Evolutionary conservation across 2,113 vertebrate genomes (phyloP), one percentile per base, ranked within the genome.

Genomic region (Pleuronectes platessa): DNA sequence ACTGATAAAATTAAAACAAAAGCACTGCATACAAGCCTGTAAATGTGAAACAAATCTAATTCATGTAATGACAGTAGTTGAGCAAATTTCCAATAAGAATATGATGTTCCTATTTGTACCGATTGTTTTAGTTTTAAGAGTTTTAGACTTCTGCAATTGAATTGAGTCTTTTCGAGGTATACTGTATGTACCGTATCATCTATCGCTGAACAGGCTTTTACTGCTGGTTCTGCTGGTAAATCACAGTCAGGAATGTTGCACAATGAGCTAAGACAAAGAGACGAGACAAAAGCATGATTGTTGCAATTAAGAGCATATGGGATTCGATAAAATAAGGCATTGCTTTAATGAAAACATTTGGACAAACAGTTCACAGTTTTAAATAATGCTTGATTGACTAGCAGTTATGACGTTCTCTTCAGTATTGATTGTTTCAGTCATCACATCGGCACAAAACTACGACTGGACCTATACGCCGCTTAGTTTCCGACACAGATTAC

Each of bases 301-400:
- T 78, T 79, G 49, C 72, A 83, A 37, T 81, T 85, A 85, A 78
- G 79, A 81, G 87, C 78, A 74, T 62, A 73, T 78, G 79, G 81
- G 81, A 75, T 69, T 85, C 79, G 51, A 75, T 74, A 86, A 83
- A 63, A 81, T 94, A 92, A 94, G 92, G 92, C 92, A 92, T 93
- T 89, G 85, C 83, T 91, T 91, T 82, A 82, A 88, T 87, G 84
- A 84, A 69, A 89, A 89, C 74, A 76, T 79, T 74, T 63, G 69
- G 76, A 88, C 76, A 84, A 83, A 88, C 85, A 59, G 68, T 78
- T 91, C 88, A 93, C 89, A 93, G 92, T 93, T 88, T 88, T 76
- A 68, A 72, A 71, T 62, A 79, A 83, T 80, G 75, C 83, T 90
- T 73, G 71, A 81, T 56, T 71, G 68, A 68, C 73, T 5, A 76